phyloP scores from a whole-genome alignment of 2,888 invertebrate genomes.

The Oasisia sp. region DNA sequence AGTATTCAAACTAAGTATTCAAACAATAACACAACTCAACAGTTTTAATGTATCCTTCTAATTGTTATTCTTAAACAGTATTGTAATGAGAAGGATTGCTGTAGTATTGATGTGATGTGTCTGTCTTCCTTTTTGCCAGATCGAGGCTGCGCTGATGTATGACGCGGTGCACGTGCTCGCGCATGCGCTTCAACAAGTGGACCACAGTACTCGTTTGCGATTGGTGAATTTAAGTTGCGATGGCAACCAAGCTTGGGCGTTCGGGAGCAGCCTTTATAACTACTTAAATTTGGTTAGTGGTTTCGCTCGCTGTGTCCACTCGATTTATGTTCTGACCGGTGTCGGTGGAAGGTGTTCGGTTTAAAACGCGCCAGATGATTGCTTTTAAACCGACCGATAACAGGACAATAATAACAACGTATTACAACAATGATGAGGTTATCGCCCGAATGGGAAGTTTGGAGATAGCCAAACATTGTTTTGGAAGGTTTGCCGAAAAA shows the following conservation, averaged over 20 bases:
- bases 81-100: neutral
- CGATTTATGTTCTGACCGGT: neutral
- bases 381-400: neutral
- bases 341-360: neutral
- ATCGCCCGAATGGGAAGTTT: too few relatives aligned
- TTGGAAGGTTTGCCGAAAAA: too few relatives aligned
- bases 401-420: neutral
- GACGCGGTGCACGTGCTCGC: slow-evolving; percentile 93
- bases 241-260: slow-evolving; percentile 83
- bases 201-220: slow-evolving; percentile 40
- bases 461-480: too few relatives aligned
- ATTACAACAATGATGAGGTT: neutral
- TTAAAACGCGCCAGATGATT: neutral
- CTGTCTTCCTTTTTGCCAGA: slow-evolving; percentile 69
- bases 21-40: neutral
- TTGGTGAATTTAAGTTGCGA: slow-evolving; percentile 45
- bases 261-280: slow-evolving; percentile 92
- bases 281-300: slow-evolving; percentile 87
- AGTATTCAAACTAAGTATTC: too few relatives aligned
- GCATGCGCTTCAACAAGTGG: slow-evolving; percentile 83
- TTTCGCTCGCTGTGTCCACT: neutral
- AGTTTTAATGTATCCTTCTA: neutral
- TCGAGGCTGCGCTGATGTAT: slow-evolving; percentile 91
- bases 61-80: neutral
- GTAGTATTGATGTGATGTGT: neutral